phyloP scores from a whole-genome alignment of 2,888 invertebrate species.

The Agrochola lota region DNA sequence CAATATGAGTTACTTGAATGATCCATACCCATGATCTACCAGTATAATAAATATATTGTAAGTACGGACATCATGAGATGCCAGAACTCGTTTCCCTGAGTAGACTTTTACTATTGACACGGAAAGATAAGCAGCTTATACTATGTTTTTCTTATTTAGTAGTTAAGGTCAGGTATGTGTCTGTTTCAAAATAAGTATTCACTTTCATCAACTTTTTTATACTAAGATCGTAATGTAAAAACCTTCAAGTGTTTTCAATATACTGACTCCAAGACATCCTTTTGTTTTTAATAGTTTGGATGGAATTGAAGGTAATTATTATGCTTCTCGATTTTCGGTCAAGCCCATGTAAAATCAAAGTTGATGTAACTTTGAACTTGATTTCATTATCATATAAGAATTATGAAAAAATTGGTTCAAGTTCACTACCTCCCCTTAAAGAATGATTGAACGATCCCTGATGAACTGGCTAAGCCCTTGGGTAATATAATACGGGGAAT shows the following conservation, averaged over 20 bases:
- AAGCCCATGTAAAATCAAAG: conserved; percentile 10
- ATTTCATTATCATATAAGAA: conserved; percentile 39
- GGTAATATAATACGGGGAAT: conserved; percentile 79
- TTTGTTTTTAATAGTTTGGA: neutral
- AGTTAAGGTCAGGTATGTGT: conserved; percentile 17
- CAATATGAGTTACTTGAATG: neutral
- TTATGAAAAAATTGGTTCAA: conserved; percentile 58
- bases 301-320: neutral
- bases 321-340: neutral
- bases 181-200: conserved; percentile 30
- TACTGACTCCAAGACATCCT: neutral
- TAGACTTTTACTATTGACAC: conserved; percentile 46
- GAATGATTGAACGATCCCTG: conserved; percentile 85
- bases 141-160: conserved; percentile 17
- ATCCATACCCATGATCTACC: neutral
- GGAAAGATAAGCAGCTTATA: conserved; percentile 40
- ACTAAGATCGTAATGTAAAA: conserved; percentile 1
- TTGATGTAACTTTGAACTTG: conserved; percentile 24
- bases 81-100: conserved; percentile 40
- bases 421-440: conserved; percentile 73
- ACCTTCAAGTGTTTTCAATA: neutral
- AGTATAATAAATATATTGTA: conserved; percentile 39
- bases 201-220: conserved; percentile 9
- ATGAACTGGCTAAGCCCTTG: conserved; percentile 84
- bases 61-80: conserved; percentile 8